These are phyloP conservation scores for Megalurothrips usitatus DNA, from an alignment of 2,888 invertebrate species.

Conservation along the genomic window DNA sequence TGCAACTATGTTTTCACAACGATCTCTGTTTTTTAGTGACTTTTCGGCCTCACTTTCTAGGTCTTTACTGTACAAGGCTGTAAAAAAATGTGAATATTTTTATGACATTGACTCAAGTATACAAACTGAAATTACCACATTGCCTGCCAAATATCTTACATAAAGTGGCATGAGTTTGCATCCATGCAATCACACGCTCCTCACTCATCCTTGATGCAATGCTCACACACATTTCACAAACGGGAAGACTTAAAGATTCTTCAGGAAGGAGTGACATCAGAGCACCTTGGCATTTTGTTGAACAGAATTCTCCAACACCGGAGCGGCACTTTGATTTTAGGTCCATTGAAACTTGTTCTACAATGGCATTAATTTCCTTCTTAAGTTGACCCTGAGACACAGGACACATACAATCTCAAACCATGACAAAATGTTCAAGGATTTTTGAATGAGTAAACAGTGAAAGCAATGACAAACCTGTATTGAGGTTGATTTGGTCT, in stretches of 20 bases:
- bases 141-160: background rate
- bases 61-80: conserved; percentile 1
- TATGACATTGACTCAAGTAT: no score
- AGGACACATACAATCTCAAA: background rate
- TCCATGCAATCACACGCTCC: background rate
- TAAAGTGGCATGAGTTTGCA: conserved; percentile 8
- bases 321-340: background rate
- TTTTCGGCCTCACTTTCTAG: background rate
- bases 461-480: background rate
- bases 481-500: background rate
- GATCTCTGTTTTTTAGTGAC: background rate
- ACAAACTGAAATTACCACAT: no score
- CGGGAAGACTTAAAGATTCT: background rate
- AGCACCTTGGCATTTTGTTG: background rate
- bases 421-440: background rate
- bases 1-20: background rate
- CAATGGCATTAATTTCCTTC: background rate
- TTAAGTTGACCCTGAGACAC: background rate
- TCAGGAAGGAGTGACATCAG: background rate
- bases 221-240: conserved; percentile 7
- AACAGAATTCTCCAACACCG: background rate
- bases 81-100: background rate
- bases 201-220: conserved; percentile 20
- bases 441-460: background rate
- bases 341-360: background rate